Evolutionary conservation across 2,797 vertebrate genomes (phyloP), one percentile per base, ranked within the genome.

Genomic region (Gallinago nigripennis): DNA sequence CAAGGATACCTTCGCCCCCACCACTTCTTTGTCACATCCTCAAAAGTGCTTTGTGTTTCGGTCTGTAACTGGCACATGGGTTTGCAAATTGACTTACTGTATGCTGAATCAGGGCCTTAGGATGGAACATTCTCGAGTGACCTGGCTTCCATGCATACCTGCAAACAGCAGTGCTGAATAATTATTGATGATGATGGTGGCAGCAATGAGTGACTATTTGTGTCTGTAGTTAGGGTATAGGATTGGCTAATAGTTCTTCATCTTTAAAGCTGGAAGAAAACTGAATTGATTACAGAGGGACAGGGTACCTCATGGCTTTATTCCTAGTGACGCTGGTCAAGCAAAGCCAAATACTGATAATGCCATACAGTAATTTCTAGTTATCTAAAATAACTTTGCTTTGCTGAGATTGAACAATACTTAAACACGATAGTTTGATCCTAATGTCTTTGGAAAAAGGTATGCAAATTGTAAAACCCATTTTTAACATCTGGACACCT

Each of bases 81-180:
- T 73, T 95, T 82, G 75, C 50, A 77, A 92, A 86, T 27, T 3
- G n/a, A 45, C 21, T 69, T 48, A 15, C 12, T 45, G 5, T 25
- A 5, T 58, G 43, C 50, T 71, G 77, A 75, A 88, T 41, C 16
- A 35, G 63, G 79, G 63, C 56, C 70, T 58, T 39, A n/a, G 54
- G 35, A n/a, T 45, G 39, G 18, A 73, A 48, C 5, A 2, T 39
- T 89, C 56, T 53, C 1, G 0, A 68, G 79, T 0, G 0, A 31
- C 24, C n/a, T 43, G 58, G 53, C 37, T 77, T 56, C 60, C 46
- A 21, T 51, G 48, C 51, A 53, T 6, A 2, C 41, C 64, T 48
- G 0, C 18, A 8, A 31, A 64, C 6, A 30, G 33, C 43, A 17
- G 3, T 41, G 25, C 6, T 41, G 69, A 50, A 23, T 65, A 76